A percentile compares a stretch with the other conserved stretches of the same genome.
These are phyloP conservation scores for Aphidius ervi DNA, from an alignment of 1,140 invertebrate genomes.

Conservation along the genomic window DNA sequence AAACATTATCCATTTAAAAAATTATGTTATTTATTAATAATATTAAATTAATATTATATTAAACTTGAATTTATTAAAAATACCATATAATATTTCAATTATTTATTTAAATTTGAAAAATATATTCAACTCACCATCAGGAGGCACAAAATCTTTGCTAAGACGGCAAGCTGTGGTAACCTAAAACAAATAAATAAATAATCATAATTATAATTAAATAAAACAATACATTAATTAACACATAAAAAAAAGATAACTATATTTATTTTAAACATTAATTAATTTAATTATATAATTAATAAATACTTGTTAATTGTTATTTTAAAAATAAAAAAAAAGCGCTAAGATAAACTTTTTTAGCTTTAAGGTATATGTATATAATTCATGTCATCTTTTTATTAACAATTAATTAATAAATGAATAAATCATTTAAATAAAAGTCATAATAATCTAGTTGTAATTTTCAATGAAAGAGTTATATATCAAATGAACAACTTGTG, in stretches of 20 bases:
- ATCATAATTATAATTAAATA: conserved; percentile 6
- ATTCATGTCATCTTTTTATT: background rate
- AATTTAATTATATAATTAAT: background rate
- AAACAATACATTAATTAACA: background rate
- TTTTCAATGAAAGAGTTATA: background rate
- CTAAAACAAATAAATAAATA: conserved; percentile 55
- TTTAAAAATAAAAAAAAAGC: too few relatives aligned
- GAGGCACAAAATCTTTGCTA: conserved; percentile 81
- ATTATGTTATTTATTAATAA: too few relatives aligned
- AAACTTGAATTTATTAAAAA: too few relatives aligned
- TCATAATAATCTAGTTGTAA: conserved; percentile 35
- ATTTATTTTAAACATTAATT: background rate
- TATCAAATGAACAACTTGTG: conserved; percentile 20
- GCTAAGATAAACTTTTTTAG: too few relatives aligned
- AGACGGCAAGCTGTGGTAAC: conserved; percentile 83
- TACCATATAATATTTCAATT: conserved; percentile 25
- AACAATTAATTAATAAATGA: background rate
- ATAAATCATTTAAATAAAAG: background rate
- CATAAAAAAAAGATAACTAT: background rate
- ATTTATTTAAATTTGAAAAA: conserved; percentile 24
- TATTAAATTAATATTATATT: too few relatives aligned
- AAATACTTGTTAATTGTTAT: too few relatives aligned
- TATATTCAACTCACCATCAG: conserved; percentile 64
- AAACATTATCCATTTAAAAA: too few relatives aligned
- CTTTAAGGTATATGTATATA: too few relatives aligned